Conservation (phyloP, 2,888 invertebrate genomes). For the Abrostola tripartita region DNA sequence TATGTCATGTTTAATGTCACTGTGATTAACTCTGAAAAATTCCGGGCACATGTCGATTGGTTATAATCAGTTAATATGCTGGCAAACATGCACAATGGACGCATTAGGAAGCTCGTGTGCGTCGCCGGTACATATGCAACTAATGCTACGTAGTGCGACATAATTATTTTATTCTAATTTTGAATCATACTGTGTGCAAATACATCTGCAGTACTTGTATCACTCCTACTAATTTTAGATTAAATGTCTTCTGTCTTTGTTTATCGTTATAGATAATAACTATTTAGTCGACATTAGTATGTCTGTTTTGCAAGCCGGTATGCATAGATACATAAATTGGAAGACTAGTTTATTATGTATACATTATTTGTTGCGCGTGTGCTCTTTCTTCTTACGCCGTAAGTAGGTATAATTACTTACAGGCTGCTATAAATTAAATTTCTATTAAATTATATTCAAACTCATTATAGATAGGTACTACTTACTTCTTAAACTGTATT, state of each 20-base stretch:
- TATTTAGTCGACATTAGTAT: constrained; percentile 34
- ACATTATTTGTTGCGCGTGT: too few relatives aligned
- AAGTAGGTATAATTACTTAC: too few relatives aligned
- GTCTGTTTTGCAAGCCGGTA: neutral
- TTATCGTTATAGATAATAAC: constrained; percentile 61
- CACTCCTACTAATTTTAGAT: constrained; percentile 75
- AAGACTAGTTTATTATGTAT: too few relatives aligned
- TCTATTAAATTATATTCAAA: too few relatives aligned
- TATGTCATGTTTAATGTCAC: constrained; percentile 49
- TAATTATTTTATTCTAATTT: constrained; percentile 79
- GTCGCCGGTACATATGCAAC: constrained; percentile 61
- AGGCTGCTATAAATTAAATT: too few relatives aligned
- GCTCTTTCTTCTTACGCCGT: too few relatives aligned
- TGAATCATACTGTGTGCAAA: constrained; percentile 68
- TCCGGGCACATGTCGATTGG: constrained; percentile 12
- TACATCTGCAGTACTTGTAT: constrained; percentile 65
- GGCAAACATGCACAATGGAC: constrained; percentile 73
- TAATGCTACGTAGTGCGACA: constrained; percentile 66
- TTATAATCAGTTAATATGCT: constrained; percentile 27
- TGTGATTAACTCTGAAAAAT: constrained; percentile 12
- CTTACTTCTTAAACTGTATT: too few relatives aligned
- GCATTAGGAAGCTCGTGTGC: constrained; percentile 74
- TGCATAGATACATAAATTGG: too few relatives aligned
- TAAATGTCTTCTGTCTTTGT: constrained; percentile 61
- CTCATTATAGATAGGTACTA: too few relatives aligned